These are phyloP conservation scores for Tachysurus vachellii DNA, from an alignment of 2,113 vertebrate genomes.

Conservation along the genomic window DNA sequence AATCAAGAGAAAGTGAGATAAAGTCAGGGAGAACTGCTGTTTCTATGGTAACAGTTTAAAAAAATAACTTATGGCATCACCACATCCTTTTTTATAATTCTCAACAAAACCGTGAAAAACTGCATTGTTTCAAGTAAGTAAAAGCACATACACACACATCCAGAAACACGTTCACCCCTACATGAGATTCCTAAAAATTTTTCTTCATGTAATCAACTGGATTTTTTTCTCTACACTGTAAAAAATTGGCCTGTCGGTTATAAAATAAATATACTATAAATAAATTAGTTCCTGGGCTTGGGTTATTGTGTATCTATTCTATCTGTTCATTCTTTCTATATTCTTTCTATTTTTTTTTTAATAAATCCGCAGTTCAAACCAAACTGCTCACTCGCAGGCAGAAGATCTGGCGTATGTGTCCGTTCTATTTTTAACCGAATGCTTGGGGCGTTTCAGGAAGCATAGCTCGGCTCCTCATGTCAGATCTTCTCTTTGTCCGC, in stretches of 20 bases:
- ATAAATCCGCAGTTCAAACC: not conserved
- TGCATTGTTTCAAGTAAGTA: not conserved
- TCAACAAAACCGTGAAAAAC: not conserved
- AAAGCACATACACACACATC: not conserved
- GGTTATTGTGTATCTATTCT: not conserved
- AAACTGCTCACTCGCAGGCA: not conserved
- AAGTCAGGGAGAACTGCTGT: slow-evolving; percentile 50
- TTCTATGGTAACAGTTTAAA: slow-evolving; percentile 64
- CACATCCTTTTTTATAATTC: slow-evolving; percentile 43
- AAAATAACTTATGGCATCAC: slow-evolving; percentile 59
- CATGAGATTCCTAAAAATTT: not conserved
- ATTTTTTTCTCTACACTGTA: not conserved
- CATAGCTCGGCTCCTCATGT: not conserved
- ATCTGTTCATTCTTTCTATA: not conserved
- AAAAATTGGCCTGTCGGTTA: not conserved
- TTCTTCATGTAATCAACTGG: not conserved
- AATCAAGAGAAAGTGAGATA: slow-evolving; percentile 22
- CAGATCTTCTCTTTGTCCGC: slow-evolving; percentile 13
- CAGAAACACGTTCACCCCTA: not conserved
- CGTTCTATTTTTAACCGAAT: slow-evolving; percentile 13
- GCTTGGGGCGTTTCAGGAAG: slow-evolving; percentile 17
- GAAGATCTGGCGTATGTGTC: not conserved
- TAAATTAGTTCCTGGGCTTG: not conserved
- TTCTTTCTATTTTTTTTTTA: not conserved
- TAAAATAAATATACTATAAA: not conserved